Percentiles rank a stretch among this genome's conserved stretches.
Conservation (phyloP, 2,797 vertebrate species). For the Pangasius macronema region DNA sequence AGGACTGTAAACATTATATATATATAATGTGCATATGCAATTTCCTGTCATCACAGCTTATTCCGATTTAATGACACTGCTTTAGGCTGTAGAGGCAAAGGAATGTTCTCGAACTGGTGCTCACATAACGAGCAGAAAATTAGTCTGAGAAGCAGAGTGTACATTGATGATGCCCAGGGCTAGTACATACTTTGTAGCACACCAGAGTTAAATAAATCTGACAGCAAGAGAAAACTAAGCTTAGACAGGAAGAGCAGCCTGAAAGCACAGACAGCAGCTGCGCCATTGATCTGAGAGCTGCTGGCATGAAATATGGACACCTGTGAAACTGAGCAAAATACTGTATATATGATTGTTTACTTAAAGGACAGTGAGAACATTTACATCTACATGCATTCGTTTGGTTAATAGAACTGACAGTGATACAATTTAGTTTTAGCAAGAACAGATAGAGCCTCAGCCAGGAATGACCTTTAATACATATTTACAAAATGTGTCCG, state of each 20-base stretch:
- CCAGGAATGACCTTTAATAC: not conserved
- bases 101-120: slow-evolving; percentile 31
- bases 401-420: not conserved
- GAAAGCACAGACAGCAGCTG: slow-evolving; percentile 17
- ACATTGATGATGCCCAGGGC: slow-evolving; percentile 44
- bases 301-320: slow-evolving; percentile 6
- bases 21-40: not conserved
- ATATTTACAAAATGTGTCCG: not conserved
- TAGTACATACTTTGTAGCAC: slow-evolving; percentile 35
- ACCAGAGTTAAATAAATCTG: slow-evolving; percentile 39
- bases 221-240: slow-evolving; percentile 24
- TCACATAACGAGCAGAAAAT: slow-evolving; percentile 47
- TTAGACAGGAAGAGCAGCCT: slow-evolving; percentile 18
- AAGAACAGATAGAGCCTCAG: not conserved
- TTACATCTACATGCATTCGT: not conserved
- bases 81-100: slow-evolving; percentile 29
- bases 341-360: not conserved
- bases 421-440: not conserved
- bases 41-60: slow-evolving; percentile 19
- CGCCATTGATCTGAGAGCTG: slow-evolving; percentile 5
- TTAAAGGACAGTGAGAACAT: not conserved
- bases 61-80: slow-evolving; percentile 36
- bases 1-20: slow-evolving; percentile 4
- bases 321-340: slow-evolving; percentile 7
- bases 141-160: slow-evolving; percentile 16